These are phyloP conservation scores for Natator depressus DNA, from an alignment of 2,113 vertebrate species.

Conservation along the genomic window DNA sequence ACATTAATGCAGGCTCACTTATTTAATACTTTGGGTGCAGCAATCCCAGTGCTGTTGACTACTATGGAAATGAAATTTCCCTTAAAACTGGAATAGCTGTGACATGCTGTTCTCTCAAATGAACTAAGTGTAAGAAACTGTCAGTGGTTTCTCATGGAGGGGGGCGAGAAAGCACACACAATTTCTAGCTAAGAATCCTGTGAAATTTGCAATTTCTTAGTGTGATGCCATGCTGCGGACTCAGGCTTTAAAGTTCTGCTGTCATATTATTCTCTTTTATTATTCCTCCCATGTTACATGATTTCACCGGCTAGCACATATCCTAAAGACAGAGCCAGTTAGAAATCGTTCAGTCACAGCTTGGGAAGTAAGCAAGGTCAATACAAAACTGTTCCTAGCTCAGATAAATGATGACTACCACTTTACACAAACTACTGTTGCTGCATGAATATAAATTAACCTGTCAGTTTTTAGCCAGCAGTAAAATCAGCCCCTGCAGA, in stretches of 20 bases:
- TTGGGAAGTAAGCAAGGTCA: constrained; percentile 30
- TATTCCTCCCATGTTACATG: not conserved
- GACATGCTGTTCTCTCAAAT: not conserved
- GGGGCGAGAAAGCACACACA: too few relatives aligned
- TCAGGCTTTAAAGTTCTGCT: not conserved
- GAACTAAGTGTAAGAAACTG: not conserved
- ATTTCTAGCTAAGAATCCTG: not conserved
- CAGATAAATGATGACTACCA: constrained; percentile 25
- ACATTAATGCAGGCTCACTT: not conserved
- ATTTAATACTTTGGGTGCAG: not conserved
- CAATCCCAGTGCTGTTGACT: not conserved
- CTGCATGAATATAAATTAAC: constrained; percentile 48
- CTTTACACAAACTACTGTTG: not conserved
- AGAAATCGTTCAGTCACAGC: constrained; percentile 22
- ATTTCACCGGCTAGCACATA: not conserved
- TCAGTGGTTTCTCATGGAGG: not conserved
- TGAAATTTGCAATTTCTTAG: not conserved
- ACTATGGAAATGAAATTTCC: not conserved
- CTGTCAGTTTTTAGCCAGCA: not conserved
- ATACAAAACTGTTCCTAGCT: not conserved
- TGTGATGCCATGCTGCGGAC: not conserved
- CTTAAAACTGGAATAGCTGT: not conserved
- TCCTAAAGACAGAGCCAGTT: constrained; percentile 1
- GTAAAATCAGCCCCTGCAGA: not conserved
- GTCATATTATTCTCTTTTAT: not conserved